phyloP scores from a whole-genome alignment of 2,888 invertebrate genomes.

The Xanthia togata region DNA sequence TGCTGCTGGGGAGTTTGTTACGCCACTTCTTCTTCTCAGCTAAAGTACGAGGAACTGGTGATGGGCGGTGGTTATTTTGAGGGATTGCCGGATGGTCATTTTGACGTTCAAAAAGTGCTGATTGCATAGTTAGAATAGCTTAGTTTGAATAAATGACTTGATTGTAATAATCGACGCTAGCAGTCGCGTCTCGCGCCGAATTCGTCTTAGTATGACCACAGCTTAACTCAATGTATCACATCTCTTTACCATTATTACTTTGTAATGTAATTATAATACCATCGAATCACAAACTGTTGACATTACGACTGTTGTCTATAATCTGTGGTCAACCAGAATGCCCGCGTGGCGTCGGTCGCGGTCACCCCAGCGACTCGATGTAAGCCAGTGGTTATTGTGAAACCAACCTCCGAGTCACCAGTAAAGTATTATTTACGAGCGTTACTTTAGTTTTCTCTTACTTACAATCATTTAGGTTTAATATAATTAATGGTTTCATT shows the following conservation, averaged over 20 bases:
- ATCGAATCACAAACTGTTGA: constrained; percentile 1
- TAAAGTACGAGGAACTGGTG: too few species aligned
- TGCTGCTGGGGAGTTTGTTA: too few species aligned
- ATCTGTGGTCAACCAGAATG: not conserved
- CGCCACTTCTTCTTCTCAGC: too few species aligned
- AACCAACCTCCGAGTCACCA: constrained; percentile 20
- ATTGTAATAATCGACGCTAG: too few species aligned
- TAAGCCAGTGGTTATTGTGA: constrained; percentile 6
- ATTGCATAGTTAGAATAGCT: too few species aligned
- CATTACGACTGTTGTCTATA: constrained; percentile 20
- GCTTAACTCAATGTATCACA: not conserved
- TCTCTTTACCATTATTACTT: not conserved
- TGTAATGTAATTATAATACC: constrained; percentile 2
- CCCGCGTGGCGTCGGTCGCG: not conserved
- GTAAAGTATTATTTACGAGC: constrained; percentile 56
- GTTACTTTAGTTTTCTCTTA: constrained; percentile 23
- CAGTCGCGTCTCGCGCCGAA: not conserved
- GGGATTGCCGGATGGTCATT: too few species aligned
- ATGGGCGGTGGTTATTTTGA: too few species aligned
- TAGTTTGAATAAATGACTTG: too few species aligned
- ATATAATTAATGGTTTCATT: constrained; percentile 51
- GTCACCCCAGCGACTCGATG: not conserved
- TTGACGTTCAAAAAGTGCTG: too few species aligned
- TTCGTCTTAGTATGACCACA: not conserved
- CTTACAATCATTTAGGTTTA: constrained; percentile 49